These are phyloP conservation scores for Cyaniris semiargus DNA, from an alignment of 2,888 invertebrate genomes.

Conservation along the genomic window DNA sequence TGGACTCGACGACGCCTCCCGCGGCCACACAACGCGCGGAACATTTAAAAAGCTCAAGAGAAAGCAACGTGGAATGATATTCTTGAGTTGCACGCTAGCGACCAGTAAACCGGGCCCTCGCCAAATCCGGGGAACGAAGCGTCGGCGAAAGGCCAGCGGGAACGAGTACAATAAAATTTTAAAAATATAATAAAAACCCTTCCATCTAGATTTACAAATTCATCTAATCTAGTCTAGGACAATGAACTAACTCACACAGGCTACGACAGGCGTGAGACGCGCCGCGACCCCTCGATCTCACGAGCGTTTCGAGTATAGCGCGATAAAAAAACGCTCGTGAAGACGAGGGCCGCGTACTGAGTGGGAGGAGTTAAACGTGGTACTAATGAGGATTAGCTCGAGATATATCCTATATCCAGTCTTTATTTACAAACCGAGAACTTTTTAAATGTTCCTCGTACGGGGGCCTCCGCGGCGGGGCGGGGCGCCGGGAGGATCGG, in stretches of 20 bases:
- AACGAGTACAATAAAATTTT: neutral
- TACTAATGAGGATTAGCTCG: conserved; percentile 16
- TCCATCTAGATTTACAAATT: conserved; percentile 13
- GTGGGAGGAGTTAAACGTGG: neutral
- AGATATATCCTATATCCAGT: conserved; percentile 27
- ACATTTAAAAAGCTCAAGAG: conserved; percentile 26
- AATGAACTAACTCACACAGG: neutral
- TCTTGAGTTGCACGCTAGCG: neutral
- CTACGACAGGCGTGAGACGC: neutral
- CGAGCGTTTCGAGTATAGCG: no score
- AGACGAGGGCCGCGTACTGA: neutral
- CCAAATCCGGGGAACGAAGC: neutral
- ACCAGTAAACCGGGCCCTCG: neutral
- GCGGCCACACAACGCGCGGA: conserved; percentile 25
- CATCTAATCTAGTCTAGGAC: conserved; percentile 21
- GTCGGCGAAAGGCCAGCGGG: neutral
- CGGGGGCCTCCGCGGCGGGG: neutral
- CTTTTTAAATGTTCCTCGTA: conserved; percentile 30
- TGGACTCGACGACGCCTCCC: conserved; percentile 17
- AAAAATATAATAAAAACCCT: neutral
- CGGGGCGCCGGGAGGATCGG: neutral
- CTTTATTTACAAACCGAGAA: conserved; percentile 30
- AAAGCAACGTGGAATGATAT: conserved; percentile 26
- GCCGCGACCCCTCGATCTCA: neutral
- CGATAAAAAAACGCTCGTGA: no score